Evolutionary conservation across 2,888 invertebrate species (phyloP), one percentile per base, ranked within the genome.

Genomic region (Chloromyia formosa): DNA sequence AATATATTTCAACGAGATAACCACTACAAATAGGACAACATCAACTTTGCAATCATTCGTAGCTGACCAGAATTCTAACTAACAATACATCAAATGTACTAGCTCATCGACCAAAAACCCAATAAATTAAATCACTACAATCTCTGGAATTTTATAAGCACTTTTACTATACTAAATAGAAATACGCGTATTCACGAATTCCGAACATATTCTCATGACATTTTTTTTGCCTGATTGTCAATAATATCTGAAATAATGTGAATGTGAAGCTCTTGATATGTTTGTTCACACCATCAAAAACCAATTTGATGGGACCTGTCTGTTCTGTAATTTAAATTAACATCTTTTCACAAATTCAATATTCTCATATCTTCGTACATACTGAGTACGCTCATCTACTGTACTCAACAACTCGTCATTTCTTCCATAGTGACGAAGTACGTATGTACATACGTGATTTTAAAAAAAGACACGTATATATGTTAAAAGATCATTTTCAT

Each of bases 231-330:
- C 14, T 18, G 20, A 12, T 58, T 40, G 54, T 16, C 71, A 16
- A 56, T 71, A 66, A 66, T 69, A 54, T 20, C 20, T 53, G 7
- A 27, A 69, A 69, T 69, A 69, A 54, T 27, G 68, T 53, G 54
- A 54, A 69, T 69, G 68, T 69, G 68, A 69, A 69, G 53, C 42
- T 27, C 56, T 58, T 27, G 71, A 71, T 71, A 56, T 22, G 22
- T 71, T 71, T 56, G 71, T 71, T 71, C 71, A 71, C 71, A 71
- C 71, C 71, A 71, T 71, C 53, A 71, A 71, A 71, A 56, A 12
- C 40, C 71, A 16, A 71, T 71, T 71, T 40, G 71, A 35, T 71
- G 9, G 71, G 14, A 18, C 35, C 42, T 53, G 53, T 42, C 35
- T 42, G 14, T 16, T 66, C 22, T 16, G 66, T 45, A 66, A 66